Evolutionary conservation across 2,888 invertebrate genomes (phyloP).

Genomic region (Lottia gigantea): DNA sequence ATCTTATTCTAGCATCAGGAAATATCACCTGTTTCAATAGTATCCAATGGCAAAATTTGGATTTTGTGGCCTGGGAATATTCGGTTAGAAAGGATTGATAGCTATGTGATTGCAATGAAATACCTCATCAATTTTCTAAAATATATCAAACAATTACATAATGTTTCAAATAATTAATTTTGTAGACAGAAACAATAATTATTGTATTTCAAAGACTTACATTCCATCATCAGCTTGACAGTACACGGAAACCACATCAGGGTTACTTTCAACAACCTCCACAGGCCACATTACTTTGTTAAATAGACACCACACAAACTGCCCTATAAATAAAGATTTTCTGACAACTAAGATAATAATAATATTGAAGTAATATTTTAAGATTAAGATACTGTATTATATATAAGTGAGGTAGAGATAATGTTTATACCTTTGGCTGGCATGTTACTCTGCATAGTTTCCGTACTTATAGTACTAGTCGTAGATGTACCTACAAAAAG

Average conservation of each 20-base stretch:
- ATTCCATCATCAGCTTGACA: conserved; percentile 2
- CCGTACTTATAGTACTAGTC: too few relatives aligned
- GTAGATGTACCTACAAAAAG: too few relatives aligned
- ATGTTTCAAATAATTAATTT: neutral
- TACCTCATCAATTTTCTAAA: too few relatives aligned
- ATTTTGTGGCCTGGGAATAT: neutral
- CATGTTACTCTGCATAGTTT: too few relatives aligned
- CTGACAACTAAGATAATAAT: too few relatives aligned
- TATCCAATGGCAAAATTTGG: neutral
- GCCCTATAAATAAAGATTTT: neutral
- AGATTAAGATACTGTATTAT: too few relatives aligned
- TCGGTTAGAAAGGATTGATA: neutral
- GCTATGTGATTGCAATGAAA: neutral
- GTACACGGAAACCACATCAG: neutral
- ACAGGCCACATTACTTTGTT: conserved; percentile 3
- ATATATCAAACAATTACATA: neutral
- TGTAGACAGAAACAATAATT: neutral
- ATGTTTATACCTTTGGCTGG: too few relatives aligned
- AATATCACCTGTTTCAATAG: neutral
- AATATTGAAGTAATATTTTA: too few relatives aligned
- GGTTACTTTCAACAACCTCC: neutral
- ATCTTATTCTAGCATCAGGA: too few relatives aligned
- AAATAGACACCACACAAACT: neutral
- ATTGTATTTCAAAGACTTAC: neutral
- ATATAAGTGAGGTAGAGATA: too few relatives aligned